A percentile compares a stretch with the other conserved stretches of the same genome.
Conservation (phyloP, 2,113 vertebrate species). For the Noctilio leporinus region DNA sequence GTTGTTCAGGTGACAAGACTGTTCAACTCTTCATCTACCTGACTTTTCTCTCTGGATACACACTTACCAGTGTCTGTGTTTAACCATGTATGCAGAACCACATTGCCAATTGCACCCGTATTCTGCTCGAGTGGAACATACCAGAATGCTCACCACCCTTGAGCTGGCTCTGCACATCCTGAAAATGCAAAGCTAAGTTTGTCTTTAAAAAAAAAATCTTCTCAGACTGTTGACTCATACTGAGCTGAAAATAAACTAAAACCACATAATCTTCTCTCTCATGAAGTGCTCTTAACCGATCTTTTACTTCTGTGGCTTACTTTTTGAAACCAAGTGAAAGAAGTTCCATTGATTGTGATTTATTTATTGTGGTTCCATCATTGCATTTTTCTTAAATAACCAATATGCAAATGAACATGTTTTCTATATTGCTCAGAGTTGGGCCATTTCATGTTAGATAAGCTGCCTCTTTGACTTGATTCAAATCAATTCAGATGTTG, state of each 20-base stretch:
- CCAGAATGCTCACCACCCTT: background rate
- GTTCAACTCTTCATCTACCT: background rate
- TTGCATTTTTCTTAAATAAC: background rate
- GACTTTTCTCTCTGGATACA: background rate
- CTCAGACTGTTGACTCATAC: background rate
- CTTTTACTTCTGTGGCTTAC: background rate
- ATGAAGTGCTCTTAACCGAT: background rate
- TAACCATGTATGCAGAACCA: background rate
- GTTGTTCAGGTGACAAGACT: background rate
- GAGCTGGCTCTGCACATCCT: background rate
- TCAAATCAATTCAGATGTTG: background rate
- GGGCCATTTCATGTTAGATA: background rate
- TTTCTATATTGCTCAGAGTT: background rate
- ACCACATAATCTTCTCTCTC: background rate
- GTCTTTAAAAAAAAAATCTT: background rate
- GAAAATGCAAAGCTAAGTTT: background rate
- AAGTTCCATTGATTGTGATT: background rate
- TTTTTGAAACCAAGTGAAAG: background rate
- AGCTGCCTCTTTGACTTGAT: background rate
- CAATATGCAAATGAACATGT: background rate
- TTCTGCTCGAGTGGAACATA: background rate
- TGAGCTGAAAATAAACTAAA: slow-evolving; percentile 6
- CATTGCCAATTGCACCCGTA: background rate
- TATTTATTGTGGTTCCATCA: background rate
- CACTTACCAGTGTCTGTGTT: background rate